phyloP scores from a whole-genome alignment of 2,888 invertebrate species.

The Piscicola geometra region DNA sequence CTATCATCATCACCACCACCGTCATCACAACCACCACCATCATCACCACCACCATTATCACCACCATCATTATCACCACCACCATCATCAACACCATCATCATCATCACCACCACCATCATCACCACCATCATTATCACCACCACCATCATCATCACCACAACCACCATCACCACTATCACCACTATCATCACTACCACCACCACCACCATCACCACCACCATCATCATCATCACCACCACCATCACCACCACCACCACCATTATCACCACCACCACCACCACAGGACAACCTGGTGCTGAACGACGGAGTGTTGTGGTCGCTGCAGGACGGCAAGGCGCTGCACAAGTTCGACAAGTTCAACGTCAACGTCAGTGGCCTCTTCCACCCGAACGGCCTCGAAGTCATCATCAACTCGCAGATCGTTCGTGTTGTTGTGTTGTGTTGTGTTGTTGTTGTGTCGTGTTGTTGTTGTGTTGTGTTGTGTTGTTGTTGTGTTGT shows the following conservation, averaged over 20 bases:
- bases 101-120: too few relatives aligned
- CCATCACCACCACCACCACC: constrained; percentile 81
- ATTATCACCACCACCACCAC: constrained; percentile 88
- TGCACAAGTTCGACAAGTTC: constrained; percentile 95
- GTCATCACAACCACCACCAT: too few relatives aligned
- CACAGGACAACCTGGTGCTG: constrained; percentile 85
- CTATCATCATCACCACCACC: too few relatives aligned
- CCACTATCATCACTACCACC: too few relatives aligned
- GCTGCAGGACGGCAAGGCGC: constrained; percentile 73
- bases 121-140: too few relatives aligned
- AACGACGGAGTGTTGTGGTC: constrained; percentile 95
- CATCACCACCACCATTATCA: background rate
- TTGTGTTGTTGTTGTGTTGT: too few relatives aligned
- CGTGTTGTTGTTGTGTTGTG: background rate
- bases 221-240: constrained; percentile 64
- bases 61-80: background rate
- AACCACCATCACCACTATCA: too few relatives aligned
- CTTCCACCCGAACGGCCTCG: constrained; percentile 90
- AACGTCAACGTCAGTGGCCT: constrained; percentile 90
- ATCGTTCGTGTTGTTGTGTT: constrained; percentile 58
- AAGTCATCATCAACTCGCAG: constrained; percentile 94
- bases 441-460: background rate
- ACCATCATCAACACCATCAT: too few relatives aligned
- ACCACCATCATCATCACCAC: constrained; percentile 42
- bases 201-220: too few relatives aligned